Evolutionary conservation across 2,797 vertebrate genomes (phyloP), one percentile per base, ranked within the genome.

Genomic region (Phrynocephalus vlangalii): DNA sequence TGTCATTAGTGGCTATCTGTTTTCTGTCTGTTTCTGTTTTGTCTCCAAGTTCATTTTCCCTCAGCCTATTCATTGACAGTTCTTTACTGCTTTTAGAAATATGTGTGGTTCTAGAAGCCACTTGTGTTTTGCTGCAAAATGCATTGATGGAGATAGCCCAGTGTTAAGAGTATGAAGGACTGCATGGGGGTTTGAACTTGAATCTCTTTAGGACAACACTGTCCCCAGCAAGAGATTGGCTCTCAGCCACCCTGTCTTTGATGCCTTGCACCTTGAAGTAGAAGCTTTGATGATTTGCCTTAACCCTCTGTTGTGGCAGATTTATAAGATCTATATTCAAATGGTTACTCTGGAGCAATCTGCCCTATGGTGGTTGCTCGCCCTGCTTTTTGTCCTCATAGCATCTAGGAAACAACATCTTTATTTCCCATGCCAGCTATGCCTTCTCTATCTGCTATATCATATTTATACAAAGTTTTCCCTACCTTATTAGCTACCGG

Each of bases 71-170:
- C 67, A 52, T 50, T 88, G 30, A 1, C 30, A 8, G 68, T 88
- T 90, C 67, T 10, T 22, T 87, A 5, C 79, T 7, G 71, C 16
- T 66, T 82, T 0, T 26, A 85, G 56, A 66, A 90, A 88, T 88
- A 85, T 8, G 1, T 38, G 3, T 6, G 67, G 71, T 26, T 84
- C 56, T 26, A n/a, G n/a, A 87, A 38, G 68, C 71, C 79, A 24
- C 9, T 77, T 50, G 26, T 83, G 4, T 28, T 5, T 1, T 6
- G 86, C 66, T 66, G 1, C 78, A 28, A 48, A 66, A 56, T 72
- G 30, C 33, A 24, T 20, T 82, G 44, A 70, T 7, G 68, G 78
- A 44, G 26, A 38, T 56, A 73, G 80, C 30, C 60, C 60, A 44
- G 9, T 20, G 52, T 8, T n/a, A 20, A 73, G 80, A 38, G 24